A percentile compares a stretch with the other conserved stretches of the same genome.
These are phyloP conservation scores for Danaus plexippus DNA, from an alignment of 1,140 invertebrate species.

Conservation along the genomic window DNA sequence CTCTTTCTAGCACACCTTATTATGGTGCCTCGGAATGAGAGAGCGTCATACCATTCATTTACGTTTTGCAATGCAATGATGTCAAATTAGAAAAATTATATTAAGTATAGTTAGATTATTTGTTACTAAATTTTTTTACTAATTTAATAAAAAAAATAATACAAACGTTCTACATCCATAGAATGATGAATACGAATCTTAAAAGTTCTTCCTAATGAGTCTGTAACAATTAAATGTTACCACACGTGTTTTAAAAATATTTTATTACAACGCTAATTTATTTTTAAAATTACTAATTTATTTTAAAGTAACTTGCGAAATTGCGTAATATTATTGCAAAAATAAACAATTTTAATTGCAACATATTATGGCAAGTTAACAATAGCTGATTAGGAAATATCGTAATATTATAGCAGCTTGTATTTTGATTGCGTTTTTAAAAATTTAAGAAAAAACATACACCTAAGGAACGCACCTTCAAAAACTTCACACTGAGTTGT, in stretches of 20 bases:
- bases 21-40: constrained; percentile 34
- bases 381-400: constrained; percentile 4
- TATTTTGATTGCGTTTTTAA: constrained; percentile 3
- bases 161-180: too few relatives aligned
- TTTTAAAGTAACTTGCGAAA: constrained; percentile 9
- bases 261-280: constrained; percentile 26
- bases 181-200: too few relatives aligned
- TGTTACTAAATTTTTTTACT: too few relatives aligned
- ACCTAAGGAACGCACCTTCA: constrained; percentile 1
- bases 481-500: background rate
- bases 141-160: too few relatives aligned
- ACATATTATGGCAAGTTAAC: constrained; percentile 7
- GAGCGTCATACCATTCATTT: constrained; percentile 63
- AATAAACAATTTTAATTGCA: constrained; percentile 10
- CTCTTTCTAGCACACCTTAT: constrained; percentile 34
- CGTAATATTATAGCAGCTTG: background rate
- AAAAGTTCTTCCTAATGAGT: too few relatives aligned
- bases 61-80: constrained; percentile 64
- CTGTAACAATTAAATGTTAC: too few relatives aligned
- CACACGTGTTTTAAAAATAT: constrained; percentile 22
- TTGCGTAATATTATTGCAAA: constrained; percentile 16
- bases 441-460: background rate
- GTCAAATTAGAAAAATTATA: constrained; percentile 31
- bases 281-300: constrained; percentile 10
- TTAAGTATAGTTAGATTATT: too few relatives aligned